Conservation (phyloP, 2,888 invertebrate species). For the Azorinus chamasolen region DNA sequence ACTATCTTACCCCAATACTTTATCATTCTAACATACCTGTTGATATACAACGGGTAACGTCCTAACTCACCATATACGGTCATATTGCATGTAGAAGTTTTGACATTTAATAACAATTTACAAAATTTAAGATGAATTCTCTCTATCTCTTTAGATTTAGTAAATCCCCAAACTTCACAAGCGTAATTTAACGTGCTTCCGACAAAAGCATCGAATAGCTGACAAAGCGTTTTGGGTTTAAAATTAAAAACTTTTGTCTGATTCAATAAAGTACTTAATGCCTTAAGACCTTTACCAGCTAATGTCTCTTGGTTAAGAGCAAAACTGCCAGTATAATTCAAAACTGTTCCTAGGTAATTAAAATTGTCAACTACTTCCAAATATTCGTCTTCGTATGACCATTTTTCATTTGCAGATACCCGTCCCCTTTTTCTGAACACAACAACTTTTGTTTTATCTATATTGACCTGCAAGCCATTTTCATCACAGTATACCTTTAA, state of each 20-base stretch:
- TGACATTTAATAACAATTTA: neutral
- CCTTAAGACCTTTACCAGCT: conserved; percentile 27
- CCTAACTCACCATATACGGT: too few relatives aligned
- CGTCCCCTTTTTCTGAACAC: conserved; percentile 37
- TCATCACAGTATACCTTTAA: conserved; percentile 23
- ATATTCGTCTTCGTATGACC: conserved; percentile 14
- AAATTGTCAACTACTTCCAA: conserved; percentile 26
- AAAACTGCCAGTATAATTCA: conserved; percentile 34
- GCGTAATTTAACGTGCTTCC: conserved; percentile 15
- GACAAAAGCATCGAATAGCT: conserved; percentile 32
- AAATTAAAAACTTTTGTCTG: conserved; percentile 15
- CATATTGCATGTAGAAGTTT: too few relatives aligned
- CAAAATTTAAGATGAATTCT: conserved; percentile 30
- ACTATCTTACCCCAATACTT: too few relatives aligned
- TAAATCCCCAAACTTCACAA: conserved; percentile 12
- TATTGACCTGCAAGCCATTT: conserved; percentile 27
- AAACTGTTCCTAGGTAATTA: conserved; percentile 35
- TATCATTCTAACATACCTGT: too few relatives aligned
- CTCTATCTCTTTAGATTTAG: conserved; percentile 30
- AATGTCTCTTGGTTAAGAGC: conserved; percentile 12
- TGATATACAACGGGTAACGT: too few relatives aligned
- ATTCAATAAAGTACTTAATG: conserved; percentile 10
- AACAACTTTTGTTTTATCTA: conserved; percentile 24
- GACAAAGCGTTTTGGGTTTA: conserved; percentile 2
- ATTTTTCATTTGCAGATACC: conserved; percentile 10